These are phyloP conservation scores for Criorhina ranunculi DNA, from an alignment of 2,888 invertebrate genomes.

Conservation along the genomic window DNA sequence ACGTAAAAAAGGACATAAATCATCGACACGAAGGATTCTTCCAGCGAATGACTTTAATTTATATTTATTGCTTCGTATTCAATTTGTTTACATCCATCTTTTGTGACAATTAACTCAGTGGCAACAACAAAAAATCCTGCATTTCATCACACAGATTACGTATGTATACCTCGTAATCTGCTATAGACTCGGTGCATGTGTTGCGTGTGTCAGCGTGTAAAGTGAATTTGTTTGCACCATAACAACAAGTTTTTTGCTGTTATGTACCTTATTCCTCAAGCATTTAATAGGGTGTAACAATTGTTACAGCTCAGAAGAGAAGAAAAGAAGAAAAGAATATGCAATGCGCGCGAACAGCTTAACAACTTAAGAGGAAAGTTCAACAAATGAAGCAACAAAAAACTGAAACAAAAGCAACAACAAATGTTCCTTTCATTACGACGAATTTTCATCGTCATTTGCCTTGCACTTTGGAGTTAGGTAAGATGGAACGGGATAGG, in stretches of 20 bases:
- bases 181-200: conserved; percentile 23
- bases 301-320: conserved; percentile 25
- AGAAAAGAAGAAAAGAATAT: conserved; percentile 15
- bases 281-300: conserved; percentile 65
- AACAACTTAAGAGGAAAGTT: conserved; percentile 51
- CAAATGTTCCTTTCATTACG: conserved; percentile 14
- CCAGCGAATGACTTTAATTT: conserved; percentile 2
- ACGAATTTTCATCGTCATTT: not conserved
- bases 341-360: conserved; percentile 34
- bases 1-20: conserved; percentile 25
- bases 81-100: conserved; percentile 30
- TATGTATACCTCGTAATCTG: conserved; percentile 48
- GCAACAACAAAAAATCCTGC: conserved; percentile 27
- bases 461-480: not conserved
- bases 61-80: conserved; percentile 28
- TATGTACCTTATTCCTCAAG: conserved; percentile 32
- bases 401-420: not conserved
- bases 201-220: too few species aligned
- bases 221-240: conserved; percentile 50
- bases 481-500: not conserved
- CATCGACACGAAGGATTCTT: conserved; percentile 10
- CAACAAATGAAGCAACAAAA: conserved; percentile 29
- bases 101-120: conserved; percentile 55
- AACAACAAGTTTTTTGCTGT: conserved; percentile 49
- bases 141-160: conserved; percentile 49